A percentile compares a stretch with the other conserved stretches of the same genome.
These are phyloP conservation scores for Spodoptera frugiperda DNA, from an alignment of 1,140 invertebrate species.

Conservation along the genomic window DNA sequence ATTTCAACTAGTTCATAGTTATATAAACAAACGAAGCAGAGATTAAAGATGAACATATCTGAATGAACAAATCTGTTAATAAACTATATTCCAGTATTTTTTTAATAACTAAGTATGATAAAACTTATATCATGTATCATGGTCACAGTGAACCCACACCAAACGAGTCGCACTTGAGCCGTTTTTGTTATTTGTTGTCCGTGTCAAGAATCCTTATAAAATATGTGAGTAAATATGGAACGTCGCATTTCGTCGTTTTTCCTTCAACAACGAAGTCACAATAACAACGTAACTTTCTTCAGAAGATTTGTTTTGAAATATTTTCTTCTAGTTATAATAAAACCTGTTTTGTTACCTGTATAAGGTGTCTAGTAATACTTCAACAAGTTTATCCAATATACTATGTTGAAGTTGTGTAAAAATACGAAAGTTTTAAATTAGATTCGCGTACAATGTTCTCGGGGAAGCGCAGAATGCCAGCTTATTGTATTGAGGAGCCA, in stretches of 20 bases:
- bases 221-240: constrained; percentile 29
- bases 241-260: background rate
- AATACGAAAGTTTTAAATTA: constrained; percentile 55
- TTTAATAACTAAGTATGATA: too few relatives aligned
- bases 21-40: too few relatives aligned
- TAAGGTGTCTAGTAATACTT: constrained; percentile 26
- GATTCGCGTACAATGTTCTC: constrained; percentile 41
- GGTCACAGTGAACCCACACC: constrained; percentile 3
- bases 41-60: too few relatives aligned
- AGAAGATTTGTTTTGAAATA: constrained; percentile 51
- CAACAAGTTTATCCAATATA: constrained; percentile 46
- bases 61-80: too few relatives aligned
- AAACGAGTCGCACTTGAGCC: constrained; percentile 14
- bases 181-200: constrained; percentile 13
- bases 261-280: background rate
- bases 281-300: constrained; percentile 19
- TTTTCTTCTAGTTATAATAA: constrained; percentile 47
- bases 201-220: constrained; percentile 38
- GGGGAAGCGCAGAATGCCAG: constrained; percentile 23
- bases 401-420: constrained; percentile 44
- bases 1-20: too few relatives aligned
- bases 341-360: constrained; percentile 20
- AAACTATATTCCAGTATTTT: too few relatives aligned
- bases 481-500: constrained; percentile 48
- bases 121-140: too few relatives aligned